Evolutionary conservation across 2,113 vertebrate genomes (phyloP), one percentile per base, ranked within the genome.

Genomic region (Anolis sagrei): DNA sequence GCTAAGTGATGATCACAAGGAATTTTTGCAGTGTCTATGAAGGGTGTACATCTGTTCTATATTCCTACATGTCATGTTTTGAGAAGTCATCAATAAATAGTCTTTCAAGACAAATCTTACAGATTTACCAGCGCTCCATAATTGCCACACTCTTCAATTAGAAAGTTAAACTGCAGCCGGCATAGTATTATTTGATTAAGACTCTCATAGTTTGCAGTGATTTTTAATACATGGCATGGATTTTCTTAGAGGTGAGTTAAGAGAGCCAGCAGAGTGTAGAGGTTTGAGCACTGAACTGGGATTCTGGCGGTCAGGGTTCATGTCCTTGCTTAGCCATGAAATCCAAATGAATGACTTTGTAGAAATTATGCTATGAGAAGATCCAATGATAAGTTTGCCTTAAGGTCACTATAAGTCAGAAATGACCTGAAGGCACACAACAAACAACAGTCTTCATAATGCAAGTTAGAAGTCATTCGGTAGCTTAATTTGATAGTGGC

Each of bases 21-120:
- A 1, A 0, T 85, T 91, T 68, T 82, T 79, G 73, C 85, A 88
- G 54, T 34, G 83, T 70, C 51, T 13, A 9, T 54, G 51, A 54
- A 54, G 51, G 1, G 9, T 82, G 85, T 87, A 70, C 76, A 16
- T 49, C 9, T 48, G 4, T 78, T 87, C 84, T 32, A 81, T 34
- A 39, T 29, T 27, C 87, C 73, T 51, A 69, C 62, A 64, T 90
- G 82, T 86, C 73, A 62, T 54, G 0, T 81, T 79, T 44, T 69
- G 76, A 90, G 76, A 72, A 88, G 84, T 74, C 88, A 68, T 73
- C 84, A 91, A 87, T 84, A 89, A 92, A 82, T 78, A 29, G 75
- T 19, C 73, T 92, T 92, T 82, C 87, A 90, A 85, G 82, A 1
- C 87, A 85, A 85, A 86, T 85, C 85, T 89, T 88, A 82, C 79